These are phyloP conservation scores for Polyommatus iphigenia DNA, from an alignment of 2,888 invertebrate species.

Conservation along the genomic window DNA sequence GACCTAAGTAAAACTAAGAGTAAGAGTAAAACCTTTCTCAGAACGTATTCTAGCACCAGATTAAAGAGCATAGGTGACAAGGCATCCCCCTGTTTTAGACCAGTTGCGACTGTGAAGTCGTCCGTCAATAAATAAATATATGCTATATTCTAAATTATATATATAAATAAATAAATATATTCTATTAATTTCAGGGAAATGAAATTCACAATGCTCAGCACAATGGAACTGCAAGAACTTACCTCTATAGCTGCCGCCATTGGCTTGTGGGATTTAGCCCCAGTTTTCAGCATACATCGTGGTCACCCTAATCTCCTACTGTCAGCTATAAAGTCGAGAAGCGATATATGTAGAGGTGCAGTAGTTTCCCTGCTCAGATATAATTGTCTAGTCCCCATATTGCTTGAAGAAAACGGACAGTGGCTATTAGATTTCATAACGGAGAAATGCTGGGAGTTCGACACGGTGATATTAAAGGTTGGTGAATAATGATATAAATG, in stretches of 20 bases:
- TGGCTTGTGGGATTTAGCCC: constrained; percentile 73
- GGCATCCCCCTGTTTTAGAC: no score
- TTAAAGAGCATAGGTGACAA: no score
- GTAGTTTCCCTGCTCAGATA: constrained; percentile 57
- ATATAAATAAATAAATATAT: no score
- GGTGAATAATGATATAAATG: constrained; percentile 32
- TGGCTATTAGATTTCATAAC: constrained; percentile 76
- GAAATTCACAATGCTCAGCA: constrained; percentile 57
- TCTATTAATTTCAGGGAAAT: constrained; percentile 64
- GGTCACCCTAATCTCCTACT: constrained; percentile 62
- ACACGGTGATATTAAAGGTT: constrained; percentile 79
- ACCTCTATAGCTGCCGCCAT: constrained; percentile 61
- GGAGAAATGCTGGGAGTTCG: constrained; percentile 73
- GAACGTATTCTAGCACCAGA: no score
- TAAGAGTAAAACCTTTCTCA: no score
- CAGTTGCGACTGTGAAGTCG: no score
- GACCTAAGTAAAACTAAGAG: no score
- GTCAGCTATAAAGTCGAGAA: constrained; percentile 54
- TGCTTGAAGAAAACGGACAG: constrained; percentile 70
- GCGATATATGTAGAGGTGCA: constrained; percentile 63
- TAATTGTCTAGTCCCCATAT: constrained; percentile 58
- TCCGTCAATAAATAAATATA: no score
- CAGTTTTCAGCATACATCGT: constrained; percentile 63
- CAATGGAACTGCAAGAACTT: constrained; percentile 59
- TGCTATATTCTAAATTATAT: no score